These are phyloP conservation scores for Lucifuga dentata DNA, from an alignment of 2,113 vertebrate genomes.

Conservation along the genomic window DNA sequence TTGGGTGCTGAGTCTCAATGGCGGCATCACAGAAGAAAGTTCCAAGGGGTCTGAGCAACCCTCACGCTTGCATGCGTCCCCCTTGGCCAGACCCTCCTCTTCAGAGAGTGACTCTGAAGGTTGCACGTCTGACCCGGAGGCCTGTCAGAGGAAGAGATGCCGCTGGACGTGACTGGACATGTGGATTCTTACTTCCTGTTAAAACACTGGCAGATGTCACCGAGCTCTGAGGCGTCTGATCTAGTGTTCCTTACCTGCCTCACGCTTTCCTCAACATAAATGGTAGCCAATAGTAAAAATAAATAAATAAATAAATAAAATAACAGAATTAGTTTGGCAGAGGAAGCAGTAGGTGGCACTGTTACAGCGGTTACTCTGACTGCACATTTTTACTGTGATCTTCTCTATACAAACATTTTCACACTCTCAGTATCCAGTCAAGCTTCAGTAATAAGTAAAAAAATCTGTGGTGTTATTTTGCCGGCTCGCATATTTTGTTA, in stretches of 20 bases:
- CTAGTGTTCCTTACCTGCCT: conserved; percentile 34
- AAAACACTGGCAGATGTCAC: conserved; percentile 43
- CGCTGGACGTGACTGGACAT: conserved; percentile 87
- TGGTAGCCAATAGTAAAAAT: conserved; percentile 18
- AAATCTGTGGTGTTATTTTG: conserved; percentile 24
- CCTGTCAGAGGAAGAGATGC: conserved; percentile 93
- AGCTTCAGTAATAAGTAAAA: conserved; percentile 46
- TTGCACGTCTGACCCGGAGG: conserved; percentile 84
- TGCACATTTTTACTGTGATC: conserved; percentile 51
- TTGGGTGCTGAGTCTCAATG: conserved; percentile 94
- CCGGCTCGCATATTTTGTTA: background rate
- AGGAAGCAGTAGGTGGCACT: conserved; percentile 24
- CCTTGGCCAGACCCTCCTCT: conserved; percentile 67
- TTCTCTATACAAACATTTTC: conserved; percentile 39
- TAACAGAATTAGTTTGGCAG: background rate
- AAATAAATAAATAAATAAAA: no score
- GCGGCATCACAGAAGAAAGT: conserved; percentile 55
- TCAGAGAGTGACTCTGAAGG: conserved; percentile 86
- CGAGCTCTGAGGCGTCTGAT: conserved; percentile 11
- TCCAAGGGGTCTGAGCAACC: conserved; percentile 51
- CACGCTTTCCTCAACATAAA: conserved; percentile 34
- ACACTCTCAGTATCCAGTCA: conserved; percentile 21
- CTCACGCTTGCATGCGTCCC: conserved; percentile 38
- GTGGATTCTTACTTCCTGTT: conserved; percentile 12
- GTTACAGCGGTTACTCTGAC: conserved; percentile 20